phyloP scores from a whole-genome alignment of 1,140 invertebrate species.

The Myzus persicae region DNA sequence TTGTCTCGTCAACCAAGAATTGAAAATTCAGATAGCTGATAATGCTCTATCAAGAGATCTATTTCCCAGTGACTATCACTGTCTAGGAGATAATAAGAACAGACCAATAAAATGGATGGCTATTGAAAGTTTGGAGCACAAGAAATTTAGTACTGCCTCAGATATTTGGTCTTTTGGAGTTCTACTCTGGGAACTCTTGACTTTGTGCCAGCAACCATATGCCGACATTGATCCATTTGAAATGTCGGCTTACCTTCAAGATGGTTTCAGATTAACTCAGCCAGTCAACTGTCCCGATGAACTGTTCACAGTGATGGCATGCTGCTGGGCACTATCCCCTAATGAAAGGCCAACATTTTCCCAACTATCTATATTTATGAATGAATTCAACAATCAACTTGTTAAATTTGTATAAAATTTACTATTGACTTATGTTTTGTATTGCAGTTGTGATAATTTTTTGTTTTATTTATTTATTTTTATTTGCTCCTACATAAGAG shows the following conservation, averaged over 20 bases:
- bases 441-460: slow-evolving; percentile 55
- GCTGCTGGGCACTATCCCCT: slow-evolving; percentile 83
- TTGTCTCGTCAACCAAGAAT: slow-evolving; percentile 73
- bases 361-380: slow-evolving; percentile 83
- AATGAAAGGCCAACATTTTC: slow-evolving; percentile 84
- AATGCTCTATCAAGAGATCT: slow-evolving; percentile 88
- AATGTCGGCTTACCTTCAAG: slow-evolving; percentile 83
- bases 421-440: slow-evolving; percentile 2
- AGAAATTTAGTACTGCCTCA: slow-evolving; percentile 79
- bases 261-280: slow-evolving; percentile 87
- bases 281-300: slow-evolving; percentile 95
- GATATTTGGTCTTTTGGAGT: slow-evolving; percentile 97
- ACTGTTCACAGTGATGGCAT: slow-evolving; percentile 90
- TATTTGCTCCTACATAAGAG: background rate
- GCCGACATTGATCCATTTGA: slow-evolving; percentile 91
- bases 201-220: slow-evolving; percentile 86
- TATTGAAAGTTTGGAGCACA: slow-evolving; percentile 84
- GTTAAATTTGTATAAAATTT: slow-evolving; percentile 75
- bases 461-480: slow-evolving; percentile 49
- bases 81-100: slow-evolving; percentile 93
- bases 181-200: slow-evolving; percentile 92
- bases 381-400: slow-evolving; percentile 87
- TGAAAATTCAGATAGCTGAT: slow-evolving; percentile 88
- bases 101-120: slow-evolving; percentile 95
- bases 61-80: slow-evolving; percentile 95